Conservation (phyloP, 2,888 invertebrate genomes). For the Cryptocephalus moraei region DNA sequence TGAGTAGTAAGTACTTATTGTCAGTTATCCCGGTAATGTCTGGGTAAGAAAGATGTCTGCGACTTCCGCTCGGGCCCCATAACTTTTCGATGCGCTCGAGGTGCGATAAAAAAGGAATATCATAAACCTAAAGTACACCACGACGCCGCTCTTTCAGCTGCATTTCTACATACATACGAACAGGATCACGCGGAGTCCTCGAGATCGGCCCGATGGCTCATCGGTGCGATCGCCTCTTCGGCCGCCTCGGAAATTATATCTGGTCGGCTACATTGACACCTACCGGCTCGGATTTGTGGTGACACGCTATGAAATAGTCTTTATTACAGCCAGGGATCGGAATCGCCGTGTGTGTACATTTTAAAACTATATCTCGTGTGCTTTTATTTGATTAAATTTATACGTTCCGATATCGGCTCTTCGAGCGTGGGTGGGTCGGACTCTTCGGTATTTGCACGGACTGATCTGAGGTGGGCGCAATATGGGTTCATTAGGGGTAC, state of each 20-base stretch:
- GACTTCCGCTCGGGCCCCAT: no score
- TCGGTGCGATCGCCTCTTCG: conserved; percentile 1
- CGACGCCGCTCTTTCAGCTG: conserved; percentile 34
- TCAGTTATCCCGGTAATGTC: no score
- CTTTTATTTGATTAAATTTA: conserved; percentile 20
- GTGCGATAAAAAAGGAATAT: conserved; percentile 36
- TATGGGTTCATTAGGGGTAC: neutral
- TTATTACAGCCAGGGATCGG: conserved; percentile 35
- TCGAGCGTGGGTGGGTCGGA: neutral
- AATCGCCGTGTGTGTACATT: conserved; percentile 31
- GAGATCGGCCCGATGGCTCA: conserved; percentile 19
- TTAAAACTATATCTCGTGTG: conserved; percentile 23
- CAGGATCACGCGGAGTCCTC: conserved; percentile 31
- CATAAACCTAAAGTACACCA: conserved; percentile 34
- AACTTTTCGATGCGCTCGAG: conserved; percentile 12
- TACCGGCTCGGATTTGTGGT: conserved; percentile 37
- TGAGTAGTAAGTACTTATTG: no score
- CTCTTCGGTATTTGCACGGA: neutral
- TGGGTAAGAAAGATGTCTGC: no score
- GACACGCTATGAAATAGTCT: conserved; percentile 39
- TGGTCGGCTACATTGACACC: conserved; percentile 31
- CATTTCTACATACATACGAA: conserved; percentile 34
- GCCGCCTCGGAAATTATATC: conserved; percentile 10
- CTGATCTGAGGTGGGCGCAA: neutral
- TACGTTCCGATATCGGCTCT: conserved; percentile 8